phyloP scores from a whole-genome alignment of 1,140 invertebrate genomes.

The Scaptomyza pallida region DNA sequence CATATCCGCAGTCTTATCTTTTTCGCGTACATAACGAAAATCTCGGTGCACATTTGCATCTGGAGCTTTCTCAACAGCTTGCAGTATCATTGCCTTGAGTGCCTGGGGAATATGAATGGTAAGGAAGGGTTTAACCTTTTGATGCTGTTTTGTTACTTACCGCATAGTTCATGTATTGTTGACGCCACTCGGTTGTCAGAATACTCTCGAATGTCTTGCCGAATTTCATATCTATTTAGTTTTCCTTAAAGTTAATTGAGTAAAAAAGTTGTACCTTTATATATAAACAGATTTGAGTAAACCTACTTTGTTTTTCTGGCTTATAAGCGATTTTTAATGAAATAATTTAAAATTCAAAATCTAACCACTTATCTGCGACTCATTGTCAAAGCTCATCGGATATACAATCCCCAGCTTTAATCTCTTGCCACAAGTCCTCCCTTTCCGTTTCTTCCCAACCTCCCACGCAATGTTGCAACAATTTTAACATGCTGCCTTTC shows the following conservation, averaged over 20 bases:
- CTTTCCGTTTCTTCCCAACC: constrained; percentile 1
- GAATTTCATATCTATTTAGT: constrained; percentile 56
- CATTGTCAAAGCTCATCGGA: constrained; percentile 12
- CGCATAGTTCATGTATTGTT: constrained; percentile 69
- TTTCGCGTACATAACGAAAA: not conserved
- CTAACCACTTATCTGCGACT: constrained; percentile 5
- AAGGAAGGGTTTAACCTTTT: no score
- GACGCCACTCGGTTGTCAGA: constrained; percentile 70
- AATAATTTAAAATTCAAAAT: no score
- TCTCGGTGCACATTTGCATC: not conserved
- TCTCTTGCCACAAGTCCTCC: not conserved
- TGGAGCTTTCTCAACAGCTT: constrained; percentile 21
- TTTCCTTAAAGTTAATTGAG: no score
- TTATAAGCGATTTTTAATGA: no score
- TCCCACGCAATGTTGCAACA: constrained; percentile 44
- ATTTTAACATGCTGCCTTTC: constrained; percentile 46
- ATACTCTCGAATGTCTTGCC: constrained; percentile 58
- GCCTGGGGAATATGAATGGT: constrained; percentile 22
- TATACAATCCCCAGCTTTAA: not conserved
- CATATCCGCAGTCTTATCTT: not conserved
- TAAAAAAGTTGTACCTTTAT: no score
- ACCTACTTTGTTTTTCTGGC: no score
- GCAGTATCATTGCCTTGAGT: constrained; percentile 51
- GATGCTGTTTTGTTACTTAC: constrained; percentile 18
- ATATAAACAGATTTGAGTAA: no score